phyloP scores from a whole-genome alignment of 64 coral and sea anemone genomes.

The Porites australiensis region DNA sequence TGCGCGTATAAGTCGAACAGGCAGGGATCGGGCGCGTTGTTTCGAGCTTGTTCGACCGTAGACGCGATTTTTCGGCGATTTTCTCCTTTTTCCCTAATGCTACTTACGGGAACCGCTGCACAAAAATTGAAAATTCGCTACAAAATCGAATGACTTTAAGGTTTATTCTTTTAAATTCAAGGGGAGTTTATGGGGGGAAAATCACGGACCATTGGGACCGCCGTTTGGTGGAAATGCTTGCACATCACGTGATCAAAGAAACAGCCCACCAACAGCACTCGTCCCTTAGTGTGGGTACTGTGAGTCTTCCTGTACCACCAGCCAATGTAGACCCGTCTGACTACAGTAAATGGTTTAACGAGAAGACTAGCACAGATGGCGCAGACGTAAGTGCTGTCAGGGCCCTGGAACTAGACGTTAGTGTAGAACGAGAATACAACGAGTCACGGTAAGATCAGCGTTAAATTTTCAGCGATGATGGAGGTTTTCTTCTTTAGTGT shows the following conservation, averaged over 20 bases:
- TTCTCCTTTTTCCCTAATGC: too few relatives aligned
- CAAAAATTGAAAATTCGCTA: too few relatives aligned
- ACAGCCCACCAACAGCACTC: constrained; percentile 77
- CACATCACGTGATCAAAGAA: constrained; percentile 54
- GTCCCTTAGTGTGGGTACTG: constrained; percentile 56
- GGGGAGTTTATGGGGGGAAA: constrained; percentile 90
- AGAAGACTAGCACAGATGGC: constrained; percentile 74
- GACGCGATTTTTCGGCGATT: too few relatives aligned
- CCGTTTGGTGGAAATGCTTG: constrained; percentile 64
- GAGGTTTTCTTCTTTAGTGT: too few relatives aligned
- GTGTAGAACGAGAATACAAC: constrained; percentile 78
- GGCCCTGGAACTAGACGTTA: constrained; percentile 74
- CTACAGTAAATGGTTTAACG: constrained; percentile 88
- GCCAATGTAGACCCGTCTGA: constrained; percentile 90
- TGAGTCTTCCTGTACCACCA: constrained; percentile 84
- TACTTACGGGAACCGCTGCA: too few relatives aligned
- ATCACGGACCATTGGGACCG: constrained; percentile 77
- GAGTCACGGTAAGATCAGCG: constrained; percentile 68
- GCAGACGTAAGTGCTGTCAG: constrained; percentile 24
- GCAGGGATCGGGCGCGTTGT: too few relatives aligned
- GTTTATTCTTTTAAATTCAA: background rate
- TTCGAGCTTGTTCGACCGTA: too few relatives aligned
- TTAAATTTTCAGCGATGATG: too few relatives aligned
- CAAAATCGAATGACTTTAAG: too few relatives aligned
- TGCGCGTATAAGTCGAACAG: too few relatives aligned